Conservation (phyloP, 1,140 invertebrate genomes). For the Drosophila varians region DNA sequence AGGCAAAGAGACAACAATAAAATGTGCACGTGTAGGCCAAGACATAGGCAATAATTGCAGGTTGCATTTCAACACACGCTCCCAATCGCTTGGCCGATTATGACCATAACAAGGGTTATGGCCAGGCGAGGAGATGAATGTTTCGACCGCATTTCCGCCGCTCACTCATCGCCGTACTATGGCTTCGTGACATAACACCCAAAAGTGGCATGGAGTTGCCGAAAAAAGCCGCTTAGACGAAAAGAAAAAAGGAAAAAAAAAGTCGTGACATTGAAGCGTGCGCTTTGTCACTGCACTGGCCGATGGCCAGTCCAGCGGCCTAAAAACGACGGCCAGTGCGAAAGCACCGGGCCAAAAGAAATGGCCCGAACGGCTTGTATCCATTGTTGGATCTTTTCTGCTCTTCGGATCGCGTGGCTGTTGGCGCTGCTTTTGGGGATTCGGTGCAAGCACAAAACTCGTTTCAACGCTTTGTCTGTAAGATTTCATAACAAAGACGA, state of each 20-base stretch:
- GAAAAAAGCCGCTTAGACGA: slow-evolving; percentile 37
- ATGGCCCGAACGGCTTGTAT: slow-evolving; percentile 63
- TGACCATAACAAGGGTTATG: slow-evolving; percentile 22
- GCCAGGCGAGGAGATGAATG: slow-evolving; percentile 21
- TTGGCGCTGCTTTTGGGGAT: slow-evolving; percentile 15
- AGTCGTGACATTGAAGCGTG: slow-evolving; percentile 31
- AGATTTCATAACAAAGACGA: slow-evolving; percentile 9
- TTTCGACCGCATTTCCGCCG: slow-evolving; percentile 50
- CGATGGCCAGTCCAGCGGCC: slow-evolving; percentile 20
- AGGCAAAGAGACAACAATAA: slow-evolving; percentile 29
- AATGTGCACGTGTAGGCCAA: slow-evolving; percentile 6
- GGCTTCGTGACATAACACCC: slow-evolving; percentile 60
- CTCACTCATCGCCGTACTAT: slow-evolving; percentile 27
- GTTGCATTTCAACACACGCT: slow-evolving; percentile 57
- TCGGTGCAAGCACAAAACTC: slow-evolving; percentile 51
- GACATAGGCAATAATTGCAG: slow-evolving; percentile 56
- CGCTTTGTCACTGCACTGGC: slow-evolving; percentile 25
- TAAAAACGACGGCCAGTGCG: slow-evolving; percentile 56
- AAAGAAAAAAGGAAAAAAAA: slow-evolving; percentile 17
- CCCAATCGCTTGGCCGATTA: slow-evolving; percentile 13
- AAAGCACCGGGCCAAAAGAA: slow-evolving; percentile 30
- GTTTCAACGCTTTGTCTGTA: slow-evolving; percentile 23
- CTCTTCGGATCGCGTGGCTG: slow-evolving; percentile 19
- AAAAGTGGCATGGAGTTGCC: slow-evolving; percentile 52
- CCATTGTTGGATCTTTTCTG: slow-evolving; percentile 43